Evolutionary conservation across 2,113 vertebrate genomes (phyloP).

Genomic region (Pardalotus punctatus): DNA sequence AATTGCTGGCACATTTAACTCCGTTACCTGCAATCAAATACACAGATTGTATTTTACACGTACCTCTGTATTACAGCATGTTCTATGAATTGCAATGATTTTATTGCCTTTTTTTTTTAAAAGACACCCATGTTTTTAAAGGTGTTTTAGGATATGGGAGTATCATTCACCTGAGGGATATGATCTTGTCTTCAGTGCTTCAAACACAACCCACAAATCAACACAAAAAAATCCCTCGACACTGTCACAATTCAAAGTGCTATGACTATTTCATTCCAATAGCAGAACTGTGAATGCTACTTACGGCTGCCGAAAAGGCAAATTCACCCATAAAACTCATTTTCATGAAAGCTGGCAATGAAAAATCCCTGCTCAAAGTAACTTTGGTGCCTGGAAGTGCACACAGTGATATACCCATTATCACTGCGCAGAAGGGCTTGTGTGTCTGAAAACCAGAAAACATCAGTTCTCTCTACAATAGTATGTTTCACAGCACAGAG

Average conservation of each 20-base stretch:
- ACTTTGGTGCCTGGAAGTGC: not conserved
- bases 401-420: not conserved
- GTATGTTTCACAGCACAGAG: not conserved
- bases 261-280: constrained; percentile 7
- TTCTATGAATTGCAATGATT: constrained; percentile 79
- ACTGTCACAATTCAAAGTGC: not conserved
- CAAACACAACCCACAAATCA: constrained; percentile 25
- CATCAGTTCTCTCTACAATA: not conserved
- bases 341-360: not conserved
- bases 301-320: constrained; percentile 18
- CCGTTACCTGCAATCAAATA: constrained; percentile 95
- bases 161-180: constrained; percentile 57
- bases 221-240: constrained; percentile 8
- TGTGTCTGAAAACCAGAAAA: not conserved
- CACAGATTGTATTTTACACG: constrained; percentile 87
- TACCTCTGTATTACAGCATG: constrained; percentile 82
- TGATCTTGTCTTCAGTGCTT: constrained; percentile 36
- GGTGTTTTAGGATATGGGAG: constrained; percentile 36
- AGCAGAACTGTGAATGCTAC: constrained; percentile 39
- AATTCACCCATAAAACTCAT: not conserved
- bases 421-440: not conserved
- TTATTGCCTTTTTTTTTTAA: constrained; percentile 35
- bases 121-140: constrained; percentile 55
- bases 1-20: constrained; percentile 99
- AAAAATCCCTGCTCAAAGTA: not conserved